Evolutionary conservation across 2,113 vertebrate genomes (phyloP), one percentile per base, ranked within the genome.

Genomic region (Thermophis baileyi): DNA sequence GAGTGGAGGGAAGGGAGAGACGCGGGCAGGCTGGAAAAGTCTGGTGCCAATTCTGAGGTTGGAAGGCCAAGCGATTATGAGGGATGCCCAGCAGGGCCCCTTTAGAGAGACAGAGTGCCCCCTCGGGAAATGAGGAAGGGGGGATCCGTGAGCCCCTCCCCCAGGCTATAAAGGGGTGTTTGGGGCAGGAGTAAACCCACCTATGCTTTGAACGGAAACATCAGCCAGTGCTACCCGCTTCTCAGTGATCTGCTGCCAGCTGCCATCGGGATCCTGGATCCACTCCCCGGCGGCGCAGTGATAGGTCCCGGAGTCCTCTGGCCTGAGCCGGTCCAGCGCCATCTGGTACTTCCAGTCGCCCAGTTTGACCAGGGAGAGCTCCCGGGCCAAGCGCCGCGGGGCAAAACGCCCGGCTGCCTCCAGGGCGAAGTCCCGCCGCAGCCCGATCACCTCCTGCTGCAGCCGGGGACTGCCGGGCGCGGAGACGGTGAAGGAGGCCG

Each of bases 201-300:
- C 98, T 86, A 99, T 91, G 2, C 97, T 97, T 93, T 97, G 97
- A 25, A 99, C 97, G 0, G 97, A 98, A 94, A 99, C 97, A 4
- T 98, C 98, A 47, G 98, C 98, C 85, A 99, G 97, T 24, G 98
- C 97, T 88, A 98, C 96, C 40, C 97, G 98, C 93, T 98, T 98
- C 95, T 98, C 98, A 0, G 98, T 97, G 0, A 99, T 98, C 95
- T 97, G 98, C 95, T 98, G 97, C 98, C 98, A 99, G 5, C 96
- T 96, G 44, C 98, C 97, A 24, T 98, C 97, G 0, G 98, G 98
- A 89, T 99, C 98, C 93, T 96, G 97, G 85, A 99, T 98, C 98
- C 98, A 99, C 95, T 99, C 98, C 0, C 97, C 96, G 0, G 97
- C 98, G 1, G 98, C 98, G 3, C 98, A 99, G 96, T 98, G 98